Conservation (phyloP, 2,113 vertebrate genomes). For the Ancistrus triradiatus region DNA sequence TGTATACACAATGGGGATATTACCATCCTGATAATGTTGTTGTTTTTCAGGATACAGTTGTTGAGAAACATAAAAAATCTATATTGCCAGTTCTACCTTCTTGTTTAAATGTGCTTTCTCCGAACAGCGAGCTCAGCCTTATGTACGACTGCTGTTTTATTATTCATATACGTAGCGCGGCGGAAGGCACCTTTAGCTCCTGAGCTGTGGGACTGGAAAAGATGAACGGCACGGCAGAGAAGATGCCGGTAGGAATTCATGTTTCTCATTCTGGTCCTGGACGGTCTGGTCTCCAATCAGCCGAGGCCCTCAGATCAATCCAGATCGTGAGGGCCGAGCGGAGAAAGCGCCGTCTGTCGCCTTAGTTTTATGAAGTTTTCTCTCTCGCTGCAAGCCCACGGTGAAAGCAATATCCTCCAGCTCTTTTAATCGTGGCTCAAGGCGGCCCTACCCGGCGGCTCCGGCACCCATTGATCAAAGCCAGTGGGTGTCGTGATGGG, state of each 20-base stretch:
- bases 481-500: conserved; percentile 71
- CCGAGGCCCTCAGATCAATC: conserved; percentile 52
- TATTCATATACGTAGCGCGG: conserved; percentile 11
- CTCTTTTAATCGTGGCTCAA: conserved; percentile 73
- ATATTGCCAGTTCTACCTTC: too few species aligned
- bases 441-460: conserved; percentile 60
- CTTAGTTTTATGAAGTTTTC: conserved; percentile 68
- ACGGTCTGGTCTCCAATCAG: conserved; percentile 44
- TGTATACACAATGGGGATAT: neutral
- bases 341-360: conserved; percentile 56
- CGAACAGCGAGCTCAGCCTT: neutral
- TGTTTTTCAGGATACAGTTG: neutral
- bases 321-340: conserved; percentile 32
- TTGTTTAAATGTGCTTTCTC: too few species aligned
- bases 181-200: conserved; percentile 27
- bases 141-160: conserved; percentile 1
- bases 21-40: neutral
- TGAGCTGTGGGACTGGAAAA: conserved; percentile 4
- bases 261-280: conserved; percentile 41
- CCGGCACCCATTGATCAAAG: conserved; percentile 81
- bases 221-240: neutral
- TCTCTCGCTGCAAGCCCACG: conserved; percentile 53
- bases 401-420: conserved; percentile 74
- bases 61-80: neutral
- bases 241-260: conserved; percentile 29